These are phyloP conservation scores for Timema podura DNA, from an alignment of 2,888 invertebrate species.

Conservation along the genomic window DNA sequence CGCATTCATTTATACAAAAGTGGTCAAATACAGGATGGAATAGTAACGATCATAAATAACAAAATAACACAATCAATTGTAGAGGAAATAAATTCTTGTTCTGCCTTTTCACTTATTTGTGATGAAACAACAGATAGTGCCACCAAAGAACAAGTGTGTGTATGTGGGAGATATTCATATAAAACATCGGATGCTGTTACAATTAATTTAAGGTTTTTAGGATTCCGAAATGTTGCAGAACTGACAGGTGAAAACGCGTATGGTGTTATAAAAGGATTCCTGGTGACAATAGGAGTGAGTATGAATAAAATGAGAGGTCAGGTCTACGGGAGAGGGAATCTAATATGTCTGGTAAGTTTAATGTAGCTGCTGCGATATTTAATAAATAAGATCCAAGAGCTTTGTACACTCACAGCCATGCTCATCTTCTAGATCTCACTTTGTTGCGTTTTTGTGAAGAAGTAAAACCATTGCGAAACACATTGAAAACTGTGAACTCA, in stretches of 20 bases:
- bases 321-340: neutral
- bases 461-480: neutral
- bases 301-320: neutral
- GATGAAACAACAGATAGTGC: slow-evolving; percentile 2
- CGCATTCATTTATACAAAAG: slow-evolving; percentile 11
- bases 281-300: neutral
- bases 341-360: neutral
- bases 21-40: too few relatives aligned
- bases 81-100: neutral
- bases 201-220: neutral
- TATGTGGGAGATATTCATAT: too few relatives aligned
- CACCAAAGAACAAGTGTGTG: too few relatives aligned
- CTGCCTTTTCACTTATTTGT: slow-evolving; percentile 1
- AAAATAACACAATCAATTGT: neutral
- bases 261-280: neutral
- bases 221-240: neutral
- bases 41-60: neutral
- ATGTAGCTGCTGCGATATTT: neutral
- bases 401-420: neutral
- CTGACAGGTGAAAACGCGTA: neutral
- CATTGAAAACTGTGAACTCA: neutral
- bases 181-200: too few relatives aligned
- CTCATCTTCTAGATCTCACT: slow-evolving; percentile 3
- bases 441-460: slow-evolving; percentile 14
- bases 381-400: slow-evolving; percentile 3